Evolutionary conservation across 2,113 vertebrate genomes (phyloP).

Genomic region (Hepsetus odoe): DNA sequence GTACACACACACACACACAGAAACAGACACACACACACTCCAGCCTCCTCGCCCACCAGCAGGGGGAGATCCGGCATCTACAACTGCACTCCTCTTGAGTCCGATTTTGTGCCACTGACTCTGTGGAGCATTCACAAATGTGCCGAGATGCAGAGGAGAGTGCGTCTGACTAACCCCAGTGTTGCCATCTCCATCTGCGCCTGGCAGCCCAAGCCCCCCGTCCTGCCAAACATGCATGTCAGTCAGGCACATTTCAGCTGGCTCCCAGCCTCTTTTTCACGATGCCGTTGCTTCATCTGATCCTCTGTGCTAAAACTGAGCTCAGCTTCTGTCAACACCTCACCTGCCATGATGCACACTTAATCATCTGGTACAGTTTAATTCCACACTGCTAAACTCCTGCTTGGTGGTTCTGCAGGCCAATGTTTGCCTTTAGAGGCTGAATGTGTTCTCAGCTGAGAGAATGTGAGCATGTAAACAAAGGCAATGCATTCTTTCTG

Average conservation of each 20-base stretch:
- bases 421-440: not conserved
- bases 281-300: conserved; percentile 50
- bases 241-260: conserved; percentile 69
- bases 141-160: conserved; percentile 62
- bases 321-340: conserved; percentile 42
- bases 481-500: not conserved
- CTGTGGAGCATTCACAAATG: conserved; percentile 51
- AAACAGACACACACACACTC: not conserved
- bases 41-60: conserved; percentile 46
- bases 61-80: conserved; percentile 67
- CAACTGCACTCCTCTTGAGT: conserved; percentile 46
- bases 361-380: conserved; percentile 28
- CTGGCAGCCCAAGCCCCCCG: conserved; percentile 59
- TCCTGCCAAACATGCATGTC: conserved; percentile 73
- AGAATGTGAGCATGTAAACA: not conserved
- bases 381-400: not conserved
- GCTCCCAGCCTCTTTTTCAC: conserved; percentile 48
- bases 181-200: conserved; percentile 70
- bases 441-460: no score
- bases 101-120: conserved; percentile 15
- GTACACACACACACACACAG: not conserved
- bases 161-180: conserved; percentile 59
- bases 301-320: conserved; percentile 42
- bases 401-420: not conserved
- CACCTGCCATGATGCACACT: conserved; percentile 37